phyloP scores from a whole-genome alignment of 2,113 vertebrate genomes.

The Notothenia rossii region DNA sequence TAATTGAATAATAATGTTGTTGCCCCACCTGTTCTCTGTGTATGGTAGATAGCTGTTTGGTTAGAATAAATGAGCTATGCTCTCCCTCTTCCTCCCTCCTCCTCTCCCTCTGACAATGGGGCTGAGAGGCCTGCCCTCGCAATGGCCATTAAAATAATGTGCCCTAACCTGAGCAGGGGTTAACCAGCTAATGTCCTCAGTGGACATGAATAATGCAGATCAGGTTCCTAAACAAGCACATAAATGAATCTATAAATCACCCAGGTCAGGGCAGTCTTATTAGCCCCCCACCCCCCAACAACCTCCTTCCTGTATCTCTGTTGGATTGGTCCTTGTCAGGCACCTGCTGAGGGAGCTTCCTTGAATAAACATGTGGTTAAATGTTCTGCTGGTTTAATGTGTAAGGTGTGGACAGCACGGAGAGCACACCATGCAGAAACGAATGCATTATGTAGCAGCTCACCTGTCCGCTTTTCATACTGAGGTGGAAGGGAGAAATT shows the following conservation, averaged over 20 bases:
- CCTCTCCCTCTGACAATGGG: conserved; percentile 43
- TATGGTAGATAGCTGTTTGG: conserved; percentile 45
- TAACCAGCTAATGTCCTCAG: conserved; percentile 83
- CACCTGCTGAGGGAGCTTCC: conserved; percentile 60
- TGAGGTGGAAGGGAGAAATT: not conserved
- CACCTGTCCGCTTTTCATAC: conserved; percentile 19
- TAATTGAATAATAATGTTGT: conserved; percentile 79
- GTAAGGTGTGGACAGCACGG: conserved; percentile 32
- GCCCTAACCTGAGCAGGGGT: conserved; percentile 80
- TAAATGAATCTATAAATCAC: conserved; percentile 84
- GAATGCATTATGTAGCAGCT: conserved; percentile 24
- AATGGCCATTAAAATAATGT: conserved; percentile 82
- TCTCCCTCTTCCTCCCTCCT: conserved; percentile 29
- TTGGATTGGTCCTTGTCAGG: conserved; percentile 65
- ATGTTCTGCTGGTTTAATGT: conserved; percentile 67
- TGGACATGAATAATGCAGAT: conserved; percentile 84
- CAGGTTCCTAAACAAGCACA: conserved; percentile 82
- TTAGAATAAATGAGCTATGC: conserved; percentile 69
- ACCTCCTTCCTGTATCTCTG: conserved; percentile 31
- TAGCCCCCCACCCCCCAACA: conserved; percentile 54
- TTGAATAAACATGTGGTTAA: conserved; percentile 74
- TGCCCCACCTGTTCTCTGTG: conserved; percentile 71
- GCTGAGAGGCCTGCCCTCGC: conserved; percentile 60
- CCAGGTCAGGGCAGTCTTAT: conserved; percentile 75
- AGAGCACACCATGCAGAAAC: conserved; percentile 10